Evolutionary conservation across 2,888 invertebrate species (phyloP).

Genomic region (Pyrrhia umbra): DNA sequence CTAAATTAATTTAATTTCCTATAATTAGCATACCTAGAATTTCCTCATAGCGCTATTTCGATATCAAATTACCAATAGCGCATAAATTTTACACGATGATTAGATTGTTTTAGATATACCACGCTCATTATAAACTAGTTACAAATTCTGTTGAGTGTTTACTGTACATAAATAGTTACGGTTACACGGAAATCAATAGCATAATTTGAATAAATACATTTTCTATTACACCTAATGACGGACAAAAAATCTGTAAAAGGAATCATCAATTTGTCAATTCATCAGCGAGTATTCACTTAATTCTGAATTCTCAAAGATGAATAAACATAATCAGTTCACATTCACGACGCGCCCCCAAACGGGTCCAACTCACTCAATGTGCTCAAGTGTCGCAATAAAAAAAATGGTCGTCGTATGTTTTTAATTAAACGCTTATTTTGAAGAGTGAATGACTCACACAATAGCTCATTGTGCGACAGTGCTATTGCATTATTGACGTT

Average conservation of each 20-base stretch:
- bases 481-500: slow-evolving; percentile 71
- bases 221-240: slow-evolving; percentile 55
- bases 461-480: slow-evolving; percentile 75
- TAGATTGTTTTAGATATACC: slow-evolving; percentile 30
- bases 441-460: slow-evolving; percentile 73
- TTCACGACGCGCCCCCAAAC: slow-evolving; percentile 65
- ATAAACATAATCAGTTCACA: slow-evolving; percentile 74
- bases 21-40: slow-evolving; percentile 70
- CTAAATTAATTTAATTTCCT: slow-evolving; percentile 74
- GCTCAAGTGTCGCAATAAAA: slow-evolving; percentile 63
- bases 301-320: slow-evolving; percentile 67
- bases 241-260: slow-evolving; percentile 49
- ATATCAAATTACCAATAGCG: slow-evolving; percentile 40
- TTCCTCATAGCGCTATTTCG: slow-evolving; percentile 34
- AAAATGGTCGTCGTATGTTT: slow-evolving; percentile 70
- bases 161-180: slow-evolving; percentile 23
- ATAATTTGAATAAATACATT: slow-evolving; percentile 46
- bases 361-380: slow-evolving; percentile 59
- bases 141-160: slow-evolving; percentile 13
- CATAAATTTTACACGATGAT: slow-evolving; percentile 29
- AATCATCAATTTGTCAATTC: slow-evolving; percentile 75
- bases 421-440: slow-evolving; percentile 78
- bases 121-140: slow-evolving; percentile 12
- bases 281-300: slow-evolving; percentile 72
- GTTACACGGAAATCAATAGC: slow-evolving; percentile 31